Percentiles rank a stretch among this genome's conserved stretches.
phyloP scores from a whole-genome alignment of 2,888 invertebrate genomes.

The Agrotis puta region DNA sequence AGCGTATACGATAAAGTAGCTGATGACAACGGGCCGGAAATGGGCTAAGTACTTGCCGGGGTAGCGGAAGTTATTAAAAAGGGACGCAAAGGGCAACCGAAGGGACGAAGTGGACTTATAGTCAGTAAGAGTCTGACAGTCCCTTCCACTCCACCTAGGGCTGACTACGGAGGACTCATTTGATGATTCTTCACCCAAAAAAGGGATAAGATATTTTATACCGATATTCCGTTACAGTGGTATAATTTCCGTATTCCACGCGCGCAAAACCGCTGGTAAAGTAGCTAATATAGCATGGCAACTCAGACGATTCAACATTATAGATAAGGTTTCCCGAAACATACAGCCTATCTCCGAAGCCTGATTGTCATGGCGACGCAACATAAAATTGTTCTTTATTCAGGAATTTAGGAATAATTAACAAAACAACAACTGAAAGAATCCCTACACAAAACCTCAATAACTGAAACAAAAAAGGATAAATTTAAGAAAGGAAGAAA shows the following conservation, averaged over 20 bases:
- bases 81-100: no score
- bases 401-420: conserved; percentile 3
- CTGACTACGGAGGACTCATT: no score
- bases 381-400: not conserved
- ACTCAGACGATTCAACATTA: not conserved
- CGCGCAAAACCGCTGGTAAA: not conserved
- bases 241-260: not conserved
- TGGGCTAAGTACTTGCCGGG: no score
- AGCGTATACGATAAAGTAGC: no score
- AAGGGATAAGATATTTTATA: not conserved
- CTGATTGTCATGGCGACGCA: not conserved
- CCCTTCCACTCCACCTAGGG: no score
- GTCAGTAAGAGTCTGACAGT: no score
- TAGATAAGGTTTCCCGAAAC: conserved; percentile 1
- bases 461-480: not conserved
- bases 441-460: not conserved
- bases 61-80: no score
- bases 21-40: no score
- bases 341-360: not conserved
- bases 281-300: not conserved
- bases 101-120: no score
- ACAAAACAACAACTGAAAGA: not conserved
- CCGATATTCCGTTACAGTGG: not conserved
- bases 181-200: not conserved
- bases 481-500: no score